A percentile compares a stretch with the other conserved stretches of the same genome.
Evolutionary conservation across 2,888 invertebrate genomes (phyloP).

Genomic region (Uropetala carovei): DNA sequence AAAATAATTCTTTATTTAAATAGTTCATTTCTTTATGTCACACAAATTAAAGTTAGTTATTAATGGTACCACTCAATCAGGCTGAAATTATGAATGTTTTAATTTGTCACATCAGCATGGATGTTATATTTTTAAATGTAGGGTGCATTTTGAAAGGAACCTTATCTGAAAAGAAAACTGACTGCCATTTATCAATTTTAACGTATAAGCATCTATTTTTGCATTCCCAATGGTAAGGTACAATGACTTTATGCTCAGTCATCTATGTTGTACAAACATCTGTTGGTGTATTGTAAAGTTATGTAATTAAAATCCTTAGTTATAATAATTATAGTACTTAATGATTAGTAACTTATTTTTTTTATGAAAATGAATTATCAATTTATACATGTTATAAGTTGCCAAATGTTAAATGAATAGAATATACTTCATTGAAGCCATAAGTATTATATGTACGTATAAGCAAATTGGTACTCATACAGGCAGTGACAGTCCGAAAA

Average conservation of each 20-base stretch:
- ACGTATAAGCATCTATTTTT: conserved; percentile 48
- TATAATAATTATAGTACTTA: conserved; percentile 46
- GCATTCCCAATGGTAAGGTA: conserved; percentile 56
- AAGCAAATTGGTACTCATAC: neutral
- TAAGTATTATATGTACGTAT: conserved; percentile 30
- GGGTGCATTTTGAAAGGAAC: conserved; percentile 30
- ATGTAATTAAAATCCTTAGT: conserved; percentile 31
- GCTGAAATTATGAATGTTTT: neutral
- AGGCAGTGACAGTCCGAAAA: neutral
- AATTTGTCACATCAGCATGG: neutral
- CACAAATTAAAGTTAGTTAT: neutral
- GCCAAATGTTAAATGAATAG: neutral
- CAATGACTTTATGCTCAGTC: conserved; percentile 54
- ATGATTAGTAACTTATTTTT: conserved; percentile 52
- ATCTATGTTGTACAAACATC: conserved; percentile 59
- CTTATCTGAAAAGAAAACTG: conserved; percentile 38
- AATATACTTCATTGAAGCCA: neutral
- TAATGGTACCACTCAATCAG: neutral
- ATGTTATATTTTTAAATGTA: neutral
- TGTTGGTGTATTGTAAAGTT: conserved; percentile 31
- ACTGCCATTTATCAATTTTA: conserved; percentile 47
- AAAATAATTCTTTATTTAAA: neutral
- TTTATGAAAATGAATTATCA: conserved; percentile 33
- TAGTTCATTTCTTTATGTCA: neutral
- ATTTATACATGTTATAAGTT: conserved; percentile 31